A percentile compares a stretch with the other conserved stretches of the same genome.
Conservation (phyloP, 2,797 vertebrate species). For the Leuciscus waleckii region DNA sequence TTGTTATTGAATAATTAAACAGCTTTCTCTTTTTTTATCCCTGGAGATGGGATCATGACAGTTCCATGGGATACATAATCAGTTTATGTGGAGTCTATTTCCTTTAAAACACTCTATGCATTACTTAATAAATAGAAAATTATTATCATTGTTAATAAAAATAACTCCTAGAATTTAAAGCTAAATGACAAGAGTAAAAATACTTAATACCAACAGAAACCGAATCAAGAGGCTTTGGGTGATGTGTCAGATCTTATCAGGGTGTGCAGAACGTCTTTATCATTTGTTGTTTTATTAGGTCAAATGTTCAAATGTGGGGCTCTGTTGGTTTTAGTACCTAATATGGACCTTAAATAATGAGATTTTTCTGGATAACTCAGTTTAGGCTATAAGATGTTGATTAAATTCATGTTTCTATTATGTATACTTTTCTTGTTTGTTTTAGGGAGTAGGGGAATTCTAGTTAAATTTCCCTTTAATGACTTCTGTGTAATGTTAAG, state of each 20-base stretch:
- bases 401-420: too few species aligned
- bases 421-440: neutral
- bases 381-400: too few species aligned
- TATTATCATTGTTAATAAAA: neutral
- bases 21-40: neutral
- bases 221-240: neutral
- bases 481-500: neutral
- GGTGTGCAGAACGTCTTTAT: neutral
- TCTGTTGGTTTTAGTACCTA: neutral
- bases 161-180: neutral
- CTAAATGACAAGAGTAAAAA: neutral
- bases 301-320: slow-evolving; percentile 1
- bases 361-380: too few species aligned
- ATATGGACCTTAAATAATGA: too few species aligned
- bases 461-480: neutral
- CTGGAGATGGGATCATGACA: neutral
- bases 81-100: neutral
- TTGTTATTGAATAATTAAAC: neutral
- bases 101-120: neutral
- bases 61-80: neutral
- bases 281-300: neutral
- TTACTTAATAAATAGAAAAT: neutral
- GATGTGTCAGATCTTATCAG: neutral
- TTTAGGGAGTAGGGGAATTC: neutral
- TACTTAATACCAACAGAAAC: neutral